A percentile compares a stretch with the other conserved stretches of the same genome.
Conservation (phyloP, 1,140 invertebrate genomes). For the Drosophila kurseongensis region DNA sequence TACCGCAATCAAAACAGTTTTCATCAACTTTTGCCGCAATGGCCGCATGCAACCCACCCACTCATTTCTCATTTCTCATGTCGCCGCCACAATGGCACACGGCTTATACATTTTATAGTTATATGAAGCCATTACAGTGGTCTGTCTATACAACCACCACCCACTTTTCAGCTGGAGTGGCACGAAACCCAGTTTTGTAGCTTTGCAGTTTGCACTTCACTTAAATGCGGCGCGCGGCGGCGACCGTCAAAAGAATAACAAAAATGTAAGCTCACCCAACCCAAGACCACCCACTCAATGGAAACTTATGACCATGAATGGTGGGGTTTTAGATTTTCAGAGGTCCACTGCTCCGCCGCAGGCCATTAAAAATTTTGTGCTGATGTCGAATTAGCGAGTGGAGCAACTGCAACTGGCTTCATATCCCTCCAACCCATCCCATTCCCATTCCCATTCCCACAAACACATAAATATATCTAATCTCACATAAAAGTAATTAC, state of each 20-base stretch:
- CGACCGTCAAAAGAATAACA: constrained; percentile 52
- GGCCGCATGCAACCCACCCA: constrained; percentile 37
- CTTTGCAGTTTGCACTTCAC: constrained; percentile 69
- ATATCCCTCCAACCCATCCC: not conserved
- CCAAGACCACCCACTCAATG: not conserved
- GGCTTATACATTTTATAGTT: constrained; percentile 75
- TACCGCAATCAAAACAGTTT: constrained; percentile 58
- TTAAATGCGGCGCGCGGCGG: constrained; percentile 59
- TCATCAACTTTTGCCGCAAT: constrained; percentile 62
- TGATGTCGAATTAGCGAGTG: constrained; percentile 71
- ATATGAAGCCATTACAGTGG: constrained; percentile 70
- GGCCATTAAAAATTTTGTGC: constrained; percentile 73
- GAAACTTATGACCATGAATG: constrained; percentile 14
- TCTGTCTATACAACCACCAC: not conserved
- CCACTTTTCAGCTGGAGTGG: constrained; percentile 1
- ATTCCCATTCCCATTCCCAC: not conserved
- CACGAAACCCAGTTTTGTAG: constrained; percentile 53
- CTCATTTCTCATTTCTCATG: constrained; percentile 36
- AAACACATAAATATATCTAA: constrained; percentile 80
- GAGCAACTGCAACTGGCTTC: constrained; percentile 11
- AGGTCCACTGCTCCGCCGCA: constrained; percentile 15
- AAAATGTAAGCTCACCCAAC: constrained; percentile 30
- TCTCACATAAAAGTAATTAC: constrained; percentile 82
- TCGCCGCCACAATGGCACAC: constrained; percentile 49
- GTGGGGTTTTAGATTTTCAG: not conserved